Base-by-base conservation (phyloP, 2,888 invertebrate genomes). In the Trachelus stipa region DNA sequence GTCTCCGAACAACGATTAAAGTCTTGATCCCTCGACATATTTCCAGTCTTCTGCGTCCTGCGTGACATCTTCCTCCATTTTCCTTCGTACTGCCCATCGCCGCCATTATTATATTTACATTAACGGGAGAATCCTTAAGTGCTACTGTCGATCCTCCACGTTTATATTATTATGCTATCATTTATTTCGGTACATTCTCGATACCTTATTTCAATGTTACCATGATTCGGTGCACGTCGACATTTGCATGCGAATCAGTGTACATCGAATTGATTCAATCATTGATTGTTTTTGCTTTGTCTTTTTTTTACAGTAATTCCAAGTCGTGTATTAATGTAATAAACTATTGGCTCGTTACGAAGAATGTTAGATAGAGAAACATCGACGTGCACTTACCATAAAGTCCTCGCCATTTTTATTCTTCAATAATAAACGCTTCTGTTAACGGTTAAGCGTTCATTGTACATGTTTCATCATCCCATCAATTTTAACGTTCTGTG, bases 141-240 rank as follows among this genome's bases (percentile, higher is more conserved):
- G 74, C 77, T 77, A 77, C 2, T 69, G 74, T 69, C 77, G 31
- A 74, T 33, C 74, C 34, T 76, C 40, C 77, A 69, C 69, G 37
- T 77, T 74, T 77, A 77, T 69, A 74, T 77, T 77, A 74, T 69
- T 74, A 69, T 69, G 69, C 74, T 68, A 68, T 77, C 74, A 31
- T 77, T 75, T 56, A 56, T 56, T 56, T 56, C 40, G 40, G 40
- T 56, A 56, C 40, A 56, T 23, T 23, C 40, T 56, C 15, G 40
- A 56, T 56, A 56, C 15, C 40, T 15, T 56, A 56, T 56, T 56
- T 56, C 40, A 23, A 56, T 23, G 23, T 23, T 56, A 40, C 1
- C 40, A 56, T 9, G 40, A 56, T 56, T 56, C 40, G 40, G 40
- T 56, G 40, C 40, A 56, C 40, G 40, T 56, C 40, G 23, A 56